Base-by-base conservation (phyloP, 2,888 invertebrate species). In the Phasia obesa region DNA sequence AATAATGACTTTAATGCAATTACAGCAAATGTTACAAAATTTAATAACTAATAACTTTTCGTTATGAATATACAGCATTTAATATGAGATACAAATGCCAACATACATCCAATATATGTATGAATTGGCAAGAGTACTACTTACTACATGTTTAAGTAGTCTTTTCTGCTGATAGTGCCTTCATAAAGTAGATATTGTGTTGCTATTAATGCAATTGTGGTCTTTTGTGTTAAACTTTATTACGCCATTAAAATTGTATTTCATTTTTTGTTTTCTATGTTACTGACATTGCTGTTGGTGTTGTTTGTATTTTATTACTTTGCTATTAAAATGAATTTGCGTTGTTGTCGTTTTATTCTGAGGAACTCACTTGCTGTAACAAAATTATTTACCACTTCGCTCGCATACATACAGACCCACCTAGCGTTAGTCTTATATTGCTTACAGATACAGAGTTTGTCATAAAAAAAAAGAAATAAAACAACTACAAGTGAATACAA, bases 211-310 rank as follows among this genome's bases (percentile, higher is more conserved):
- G 79, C 65, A 74, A 80, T 80, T 80, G 79, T 67, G 79, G 79
- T 74, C 44, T 79, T 73, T 67, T 79, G 75, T 67, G 70, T 79
- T 79, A 70, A 83, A 83, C 62, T 79, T 83, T 83, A 83, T 79
- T 79, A 79, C 67, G 53, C 79, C 62, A 79, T 83, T 83, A 83
- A 83, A 79, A 62, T 74, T 74, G 79, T 80, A 67, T 67, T 67
- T 60, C 13, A 31, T 67, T 35, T 67, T 49, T 38, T n/a, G 19
- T 60, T 42, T 57, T 57, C 7, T 35, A 31, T 64, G 64, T 27
- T 53, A 15, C 44, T 69, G 42, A 19, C 27, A n/a, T 57, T 65
- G 27, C 13, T 35, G 35, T 35, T 35, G 35, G 35, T 53, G 35
- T 55, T 67, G 67, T 60, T 77, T 60, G 59, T 67, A 60, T 67